Base-by-base conservation (phyloP, 2,113 vertebrate species). In the Hemiscyllium ocellatum region DNA sequence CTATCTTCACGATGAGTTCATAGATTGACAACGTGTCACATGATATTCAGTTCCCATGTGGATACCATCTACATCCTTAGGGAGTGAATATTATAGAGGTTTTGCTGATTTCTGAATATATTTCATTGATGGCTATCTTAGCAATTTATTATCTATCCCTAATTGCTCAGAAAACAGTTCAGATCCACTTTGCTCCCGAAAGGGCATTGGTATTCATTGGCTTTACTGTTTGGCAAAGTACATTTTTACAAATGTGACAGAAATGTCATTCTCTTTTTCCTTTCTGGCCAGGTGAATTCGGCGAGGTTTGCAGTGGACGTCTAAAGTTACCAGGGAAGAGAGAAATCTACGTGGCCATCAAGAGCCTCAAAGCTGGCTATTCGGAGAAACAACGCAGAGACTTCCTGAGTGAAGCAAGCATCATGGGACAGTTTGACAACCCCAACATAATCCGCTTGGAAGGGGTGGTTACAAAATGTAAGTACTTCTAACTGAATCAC, bases 391-490 rank as follows among this genome's bases (percentile, higher is more conserved):
- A 95, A 69, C 94, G 94, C 94, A 95, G 69, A 29, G 94, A 95
- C 15, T 95, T 95, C 94, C 69, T 95, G 94, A 95, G 94, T 15
- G 94, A 95, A 72, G 94, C 94, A 12, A 95, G 94, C 69, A 95
- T 95, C 37, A 95, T 95, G 94, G 94, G 94, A 50, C 94, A 95
- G 94, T 95, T 95, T 95, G 94, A 95, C 69, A 95, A 95, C 69
- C 94, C 94, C 94, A 95, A 95, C 69, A 95, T 95, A 70, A 95
- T 95, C 94, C 94, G 42, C 94, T 69, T 95, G 24, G 94, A 95
- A 95, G 94, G 94, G 12, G 94, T 95, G 68, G 94, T 95, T 95
- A 95, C 94, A 95, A 95, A 95, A 76, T 95, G 94, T 95, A 72
- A 15, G 94, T 95, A 52, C 33, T 76, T 72, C 94, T 50, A 70